Conservation (phyloP, 1,140 invertebrate species). For the Caenorhabditis latens region DNA sequence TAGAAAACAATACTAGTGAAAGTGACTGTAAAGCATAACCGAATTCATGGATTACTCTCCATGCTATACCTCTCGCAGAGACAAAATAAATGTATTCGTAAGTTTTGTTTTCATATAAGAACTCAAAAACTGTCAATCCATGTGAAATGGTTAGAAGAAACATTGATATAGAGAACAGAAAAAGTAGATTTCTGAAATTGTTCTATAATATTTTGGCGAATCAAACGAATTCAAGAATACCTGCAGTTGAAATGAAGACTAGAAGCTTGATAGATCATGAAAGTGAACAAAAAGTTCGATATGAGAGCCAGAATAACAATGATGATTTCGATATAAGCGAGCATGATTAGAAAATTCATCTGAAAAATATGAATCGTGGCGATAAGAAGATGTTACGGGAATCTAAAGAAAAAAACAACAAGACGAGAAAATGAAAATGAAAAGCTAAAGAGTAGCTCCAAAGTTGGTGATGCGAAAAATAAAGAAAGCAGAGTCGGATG, state of each 20-base stretch:
- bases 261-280: constrained; percentile 2
- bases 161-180: constrained; percentile 4
- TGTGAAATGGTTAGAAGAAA: neutral
- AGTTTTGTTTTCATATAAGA: neutral
- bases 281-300: neutral
- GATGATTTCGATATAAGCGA: constrained; percentile 14
- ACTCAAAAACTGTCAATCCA: constrained; percentile 30
- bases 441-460: too few relatives aligned
- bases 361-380: neutral
- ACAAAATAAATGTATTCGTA: constrained; percentile 9
- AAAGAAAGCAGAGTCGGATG: neutral
- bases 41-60: neutral
- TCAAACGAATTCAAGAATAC: neutral
- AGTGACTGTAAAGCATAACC: constrained; percentile 5
- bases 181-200: constrained; percentile 15
- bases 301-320: neutral
- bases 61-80: neutral
- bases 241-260: constrained; percentile 46
- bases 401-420: too few relatives aligned
- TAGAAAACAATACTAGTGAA: neutral
- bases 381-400: too few relatives aligned
- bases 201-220: too few relatives aligned
- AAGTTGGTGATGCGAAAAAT: too few relatives aligned
- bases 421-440: too few relatives aligned
- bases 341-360: constrained; percentile 22